Evolutionary conservation across 1,140 invertebrate genomes (phyloP), one percentile per base, ranked within the genome.

Genomic region (Parasteatoda tepidariorum): DNA sequence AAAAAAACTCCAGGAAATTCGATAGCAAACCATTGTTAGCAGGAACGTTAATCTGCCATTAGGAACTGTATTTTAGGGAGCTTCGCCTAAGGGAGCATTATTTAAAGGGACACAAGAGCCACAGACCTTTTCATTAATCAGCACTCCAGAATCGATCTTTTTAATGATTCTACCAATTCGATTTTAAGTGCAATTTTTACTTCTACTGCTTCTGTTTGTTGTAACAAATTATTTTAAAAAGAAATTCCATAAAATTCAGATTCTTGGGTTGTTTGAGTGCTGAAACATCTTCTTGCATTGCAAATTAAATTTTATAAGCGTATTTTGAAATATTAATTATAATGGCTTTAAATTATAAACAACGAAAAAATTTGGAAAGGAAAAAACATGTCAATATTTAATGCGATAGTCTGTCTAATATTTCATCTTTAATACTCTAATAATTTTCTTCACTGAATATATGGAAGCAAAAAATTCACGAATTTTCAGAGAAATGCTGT

Each of bases 1-100:
- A 26, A 48, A 48, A 30, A 68, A 55, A 48, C 48, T 57, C 30
- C 28, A 34, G 30, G 78, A 81, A 81, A 81, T 70, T 81, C 78
- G 78, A 68, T 81, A 81, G 78, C 57, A 48, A 22, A 67, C 64
- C 78, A 81, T 70, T 81, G 78, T 81, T 81, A 81, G 78, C 66
- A 70, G 66, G 64, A 70, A 81, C 78, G 78, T 81, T 81, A 81
- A 81, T 81, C 78, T 81, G 66, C 78, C 78, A 81, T 81, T 81
- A 81, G 66, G 64, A 81, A 70, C 64, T 81, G 41, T 81, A 81
- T 70, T 81, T 81, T 34, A 30, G 66, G 78, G 24, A 79, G 48
- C 41, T 68, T 41, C 48, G 33, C 78, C 64, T 59, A 70, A 70
- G 64, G 55, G 55, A 68, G 54, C 75, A 79, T 79, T 67, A 76